Evolutionary conservation across 2,113 vertebrate genomes (phyloP).

Genomic region (Sardina pilchardus): DNA sequence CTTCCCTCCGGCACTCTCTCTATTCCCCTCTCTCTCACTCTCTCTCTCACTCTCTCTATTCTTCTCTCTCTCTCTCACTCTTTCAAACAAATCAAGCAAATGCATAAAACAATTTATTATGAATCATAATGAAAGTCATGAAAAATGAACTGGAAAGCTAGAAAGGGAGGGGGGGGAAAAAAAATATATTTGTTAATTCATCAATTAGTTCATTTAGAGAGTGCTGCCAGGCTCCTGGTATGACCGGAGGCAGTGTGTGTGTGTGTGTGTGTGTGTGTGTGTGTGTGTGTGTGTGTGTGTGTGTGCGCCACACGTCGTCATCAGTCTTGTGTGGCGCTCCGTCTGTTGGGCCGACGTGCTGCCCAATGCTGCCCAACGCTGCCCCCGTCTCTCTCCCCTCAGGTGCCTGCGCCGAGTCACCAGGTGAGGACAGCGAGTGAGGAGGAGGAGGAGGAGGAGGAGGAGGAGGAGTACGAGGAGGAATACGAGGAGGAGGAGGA

Average conservation of each 20-base stretch:
- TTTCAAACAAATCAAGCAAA: neutral
- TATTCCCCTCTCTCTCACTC: neutral
- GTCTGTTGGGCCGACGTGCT: neutral
- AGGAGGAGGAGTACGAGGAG: constrained; percentile 49
- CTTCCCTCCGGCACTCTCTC: too few relatives aligned
- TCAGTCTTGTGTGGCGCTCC: neutral
- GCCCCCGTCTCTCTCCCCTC: neutral
- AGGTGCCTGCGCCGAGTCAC: neutral
- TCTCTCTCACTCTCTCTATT: neutral
- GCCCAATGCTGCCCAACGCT: neutral
- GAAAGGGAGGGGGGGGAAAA: neutral
- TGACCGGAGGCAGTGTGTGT: neutral
- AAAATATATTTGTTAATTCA: neutral
- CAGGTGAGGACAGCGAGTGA: neutral
- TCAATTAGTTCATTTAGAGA: constrained; percentile 11
- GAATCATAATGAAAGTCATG: neutral
- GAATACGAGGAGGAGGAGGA: constrained; percentile 40
- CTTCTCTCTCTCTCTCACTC: neutral
- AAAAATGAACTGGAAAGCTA: constrained; percentile 3
- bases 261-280: too few relatives aligned
- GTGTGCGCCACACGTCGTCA: too few relatives aligned
- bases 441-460: neutral
- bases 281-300: too few relatives aligned
- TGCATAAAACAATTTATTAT: neutral
- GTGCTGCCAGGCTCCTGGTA: neutral